These are phyloP conservation scores for Delichon dasypus DNA, from an alignment of 2,797 vertebrate species.

Conservation along the genomic window DNA sequence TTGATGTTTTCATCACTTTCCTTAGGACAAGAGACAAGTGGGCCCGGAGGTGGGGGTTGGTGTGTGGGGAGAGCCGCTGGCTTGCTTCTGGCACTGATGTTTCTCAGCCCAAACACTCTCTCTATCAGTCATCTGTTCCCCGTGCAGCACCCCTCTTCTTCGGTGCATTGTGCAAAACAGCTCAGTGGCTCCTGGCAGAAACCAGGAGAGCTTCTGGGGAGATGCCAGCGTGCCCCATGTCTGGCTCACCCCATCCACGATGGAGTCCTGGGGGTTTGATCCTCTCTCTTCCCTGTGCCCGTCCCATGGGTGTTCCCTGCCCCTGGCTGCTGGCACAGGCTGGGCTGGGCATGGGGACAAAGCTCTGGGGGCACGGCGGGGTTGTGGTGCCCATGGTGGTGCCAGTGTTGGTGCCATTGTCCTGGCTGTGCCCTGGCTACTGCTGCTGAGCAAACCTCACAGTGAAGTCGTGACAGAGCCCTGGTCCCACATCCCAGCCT, in stretches of 20 bases:
- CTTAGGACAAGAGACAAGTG: neutral
- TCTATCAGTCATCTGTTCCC: neutral
- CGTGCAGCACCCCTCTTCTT: neutral
- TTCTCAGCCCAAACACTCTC: neutral
- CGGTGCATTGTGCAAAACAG: neutral
- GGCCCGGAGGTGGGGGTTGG: neutral
- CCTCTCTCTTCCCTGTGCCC: neutral
- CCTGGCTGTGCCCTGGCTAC: neutral
- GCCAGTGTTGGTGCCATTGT: neutral
- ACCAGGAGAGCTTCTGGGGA: neutral
- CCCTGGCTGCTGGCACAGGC: neutral
- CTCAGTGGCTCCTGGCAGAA: neutral
- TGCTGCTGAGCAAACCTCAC: neutral
- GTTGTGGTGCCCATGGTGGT: neutral
- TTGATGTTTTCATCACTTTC: accelerated
- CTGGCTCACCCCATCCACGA: neutral
- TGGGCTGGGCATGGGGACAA: neutral
- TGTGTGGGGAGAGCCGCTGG: neutral
- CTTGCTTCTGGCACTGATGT: neutral
- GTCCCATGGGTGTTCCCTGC: neutral
- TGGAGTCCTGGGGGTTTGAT: neutral
- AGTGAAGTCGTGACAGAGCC: accelerated
- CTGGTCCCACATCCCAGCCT: neutral
- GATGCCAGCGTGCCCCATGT: neutral
- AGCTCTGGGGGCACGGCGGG: accelerated